These are phyloP conservation scores for Tychaedon coryphoeus DNA, from an alignment of 2,113 vertebrate genomes.

Conservation along the genomic window DNA sequence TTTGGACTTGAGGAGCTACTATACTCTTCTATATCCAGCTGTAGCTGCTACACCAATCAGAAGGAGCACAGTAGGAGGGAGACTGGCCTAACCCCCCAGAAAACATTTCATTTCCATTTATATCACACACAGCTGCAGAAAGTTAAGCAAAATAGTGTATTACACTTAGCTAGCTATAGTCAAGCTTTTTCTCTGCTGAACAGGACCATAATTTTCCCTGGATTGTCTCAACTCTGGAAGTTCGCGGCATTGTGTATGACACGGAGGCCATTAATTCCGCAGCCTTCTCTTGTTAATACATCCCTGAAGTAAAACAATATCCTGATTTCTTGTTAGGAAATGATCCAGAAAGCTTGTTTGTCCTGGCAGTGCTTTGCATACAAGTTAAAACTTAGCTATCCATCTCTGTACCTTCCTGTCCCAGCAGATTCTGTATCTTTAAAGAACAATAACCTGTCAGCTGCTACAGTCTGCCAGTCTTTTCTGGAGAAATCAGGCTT, in stretches of 20 bases:
- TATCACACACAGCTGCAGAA: not conserved
- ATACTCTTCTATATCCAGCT: not conserved
- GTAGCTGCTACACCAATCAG: not conserved
- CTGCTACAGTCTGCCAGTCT: not conserved
- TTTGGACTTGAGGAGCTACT: not conserved
- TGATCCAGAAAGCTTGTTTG: constrained; percentile 11
- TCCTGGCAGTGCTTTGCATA: not conserved
- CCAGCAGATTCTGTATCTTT: constrained; percentile 49
- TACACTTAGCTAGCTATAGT: not conserved
- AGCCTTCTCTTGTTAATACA: not conserved
- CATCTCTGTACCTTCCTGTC: constrained; percentile 30
- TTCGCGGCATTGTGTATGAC: not conserved
- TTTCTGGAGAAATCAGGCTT: constrained; percentile 7
- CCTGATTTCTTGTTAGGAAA: not conserved
- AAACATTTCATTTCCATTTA: not conserved
- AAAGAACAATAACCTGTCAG: constrained; percentile 3
- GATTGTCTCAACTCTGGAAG: not conserved
- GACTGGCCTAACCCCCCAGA: not conserved
- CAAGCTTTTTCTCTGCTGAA: not conserved
- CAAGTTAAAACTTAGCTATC: constrained; percentile 40
- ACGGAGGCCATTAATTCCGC: not conserved
- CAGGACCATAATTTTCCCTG: not conserved
- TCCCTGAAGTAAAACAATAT: not conserved
- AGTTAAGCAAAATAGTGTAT: not conserved
- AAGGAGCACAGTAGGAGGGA: not conserved